Percentiles rank a stretch among this genome's conserved stretches.
Evolutionary conservation across 2,797 vertebrate genomes (phyloP).

Genomic region (Aeoliscus strigatus): DNA sequence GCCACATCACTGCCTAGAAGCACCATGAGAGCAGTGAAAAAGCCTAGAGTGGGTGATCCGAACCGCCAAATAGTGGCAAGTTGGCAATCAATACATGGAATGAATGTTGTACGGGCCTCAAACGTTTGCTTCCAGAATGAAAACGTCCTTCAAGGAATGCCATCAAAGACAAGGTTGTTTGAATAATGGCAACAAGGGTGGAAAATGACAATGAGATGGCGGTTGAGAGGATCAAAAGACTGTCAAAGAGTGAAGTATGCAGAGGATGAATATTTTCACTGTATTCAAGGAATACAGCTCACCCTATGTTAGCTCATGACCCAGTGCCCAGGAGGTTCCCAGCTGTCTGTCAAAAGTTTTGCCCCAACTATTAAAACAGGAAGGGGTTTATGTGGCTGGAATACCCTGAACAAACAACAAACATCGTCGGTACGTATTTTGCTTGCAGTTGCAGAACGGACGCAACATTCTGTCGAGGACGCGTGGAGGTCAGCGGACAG

Average conservation of each 20-base stretch:
- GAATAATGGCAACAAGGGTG: slow-evolving; percentile 43
- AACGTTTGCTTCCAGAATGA: too few relatives aligned
- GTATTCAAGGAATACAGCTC: too few relatives aligned
- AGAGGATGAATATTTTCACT: too few relatives aligned
- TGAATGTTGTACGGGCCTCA: slow-evolving; percentile 18
- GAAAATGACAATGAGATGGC: slow-evolving; percentile 66
- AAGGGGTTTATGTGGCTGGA: slow-evolving; percentile 40
- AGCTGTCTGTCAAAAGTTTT: slow-evolving; percentile 72
- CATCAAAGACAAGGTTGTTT: slow-evolving; percentile 26
- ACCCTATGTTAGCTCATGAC: too few relatives aligned
- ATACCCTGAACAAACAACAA: slow-evolving; percentile 59
- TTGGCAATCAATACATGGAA: slow-evolving; percentile 28
- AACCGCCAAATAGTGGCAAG: slow-evolving; percentile 20
- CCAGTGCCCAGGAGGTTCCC: slow-evolving; percentile 64
- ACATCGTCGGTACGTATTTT: slow-evolving; percentile 66
- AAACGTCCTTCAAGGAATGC: slow-evolving; percentile 20
- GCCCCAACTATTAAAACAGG: slow-evolving; percentile 50
- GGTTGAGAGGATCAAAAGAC: slow-evolving; percentile 64
- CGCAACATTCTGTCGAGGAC: slow-evolving; percentile 64
- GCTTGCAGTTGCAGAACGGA: slow-evolving; percentile 64
- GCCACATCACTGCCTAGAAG: slow-evolving; percentile 42
- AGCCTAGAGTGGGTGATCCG: slow-evolving; percentile 25
- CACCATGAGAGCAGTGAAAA: slow-evolving; percentile 32
- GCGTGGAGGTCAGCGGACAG: slow-evolving; percentile 53
- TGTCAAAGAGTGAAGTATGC: too few relatives aligned